These are phyloP conservation scores for Isichthys henryi DNA, from an alignment of 2,113 vertebrate genomes.

Conservation along the genomic window DNA sequence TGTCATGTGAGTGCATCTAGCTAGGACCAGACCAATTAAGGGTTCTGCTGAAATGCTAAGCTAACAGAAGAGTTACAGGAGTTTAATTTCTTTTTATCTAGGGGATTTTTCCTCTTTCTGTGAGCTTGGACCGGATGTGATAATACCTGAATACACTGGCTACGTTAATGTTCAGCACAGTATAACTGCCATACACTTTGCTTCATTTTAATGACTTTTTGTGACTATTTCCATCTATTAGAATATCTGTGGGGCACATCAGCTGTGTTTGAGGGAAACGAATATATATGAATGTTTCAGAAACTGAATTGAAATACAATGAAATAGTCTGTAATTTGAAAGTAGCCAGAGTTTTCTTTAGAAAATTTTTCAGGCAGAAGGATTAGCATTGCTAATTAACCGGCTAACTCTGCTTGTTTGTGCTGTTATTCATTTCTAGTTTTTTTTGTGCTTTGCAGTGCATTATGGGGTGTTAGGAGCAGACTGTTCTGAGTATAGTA, in stretches of 20 bases:
- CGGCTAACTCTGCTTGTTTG: background rate
- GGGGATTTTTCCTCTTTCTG: background rate
- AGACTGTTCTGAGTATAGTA: background rate
- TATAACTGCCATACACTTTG: background rate
- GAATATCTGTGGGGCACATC: background rate
- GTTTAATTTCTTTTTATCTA: background rate
- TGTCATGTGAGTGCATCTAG: constrained; percentile 75
- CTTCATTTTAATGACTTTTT: background rate
- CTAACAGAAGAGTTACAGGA: background rate
- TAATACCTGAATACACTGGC: background rate
- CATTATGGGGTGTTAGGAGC: background rate
- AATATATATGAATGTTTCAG: background rate
- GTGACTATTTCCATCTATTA: background rate
- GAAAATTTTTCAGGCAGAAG: background rate
- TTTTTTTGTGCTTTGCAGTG: background rate
- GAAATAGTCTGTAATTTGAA: background rate
- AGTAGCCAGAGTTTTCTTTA: background rate
- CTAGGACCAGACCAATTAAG: background rate
- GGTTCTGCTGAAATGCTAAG: background rate
- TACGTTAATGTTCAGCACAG: background rate
- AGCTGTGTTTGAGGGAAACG: background rate
- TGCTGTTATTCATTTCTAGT: background rate
- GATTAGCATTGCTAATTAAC: background rate
- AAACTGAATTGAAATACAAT: background rate
- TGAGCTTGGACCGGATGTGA: background rate